phyloP scores from a whole-genome alignment of 2,888 invertebrate genomes.

The Sesia bembeciformis region DNA sequence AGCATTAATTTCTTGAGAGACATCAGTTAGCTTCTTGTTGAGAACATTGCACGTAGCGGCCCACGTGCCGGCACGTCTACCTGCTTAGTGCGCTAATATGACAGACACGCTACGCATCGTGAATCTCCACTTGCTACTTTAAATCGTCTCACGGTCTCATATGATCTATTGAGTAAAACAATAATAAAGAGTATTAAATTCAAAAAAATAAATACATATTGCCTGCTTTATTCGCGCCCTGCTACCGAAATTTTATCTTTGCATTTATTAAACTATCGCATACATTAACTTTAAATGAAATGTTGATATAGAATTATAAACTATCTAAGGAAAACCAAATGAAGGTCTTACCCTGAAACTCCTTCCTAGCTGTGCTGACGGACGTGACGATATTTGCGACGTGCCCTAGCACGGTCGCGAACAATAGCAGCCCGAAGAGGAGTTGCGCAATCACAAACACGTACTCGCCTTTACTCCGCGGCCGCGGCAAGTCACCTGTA shows the following conservation, averaged over 20 bases:
- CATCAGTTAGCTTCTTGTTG: neutral
- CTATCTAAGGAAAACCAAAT: neutral
- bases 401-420: constrained; percentile 97
- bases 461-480: constrained; percentile 95
- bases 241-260: too few relatives aligned
- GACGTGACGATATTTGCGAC: constrained; percentile 99
- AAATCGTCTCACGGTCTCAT: too few relatives aligned
- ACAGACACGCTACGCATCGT: neutral
- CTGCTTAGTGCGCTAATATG: constrained; percentile 37
- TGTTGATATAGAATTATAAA: too few relatives aligned
- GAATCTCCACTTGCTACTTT: too few relatives aligned
- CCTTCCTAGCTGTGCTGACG: constrained; percentile 96
- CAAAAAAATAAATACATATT: too few relatives aligned
- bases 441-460: constrained; percentile 96
- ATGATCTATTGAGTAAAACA: too few relatives aligned
- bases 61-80: constrained; percentile 41
- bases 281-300: too few relatives aligned
- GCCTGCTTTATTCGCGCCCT: too few relatives aligned
- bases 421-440: constrained; percentile 93
- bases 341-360: constrained; percentile 89
- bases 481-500: constrained; percentile 86
- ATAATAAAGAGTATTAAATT: too few relatives aligned
- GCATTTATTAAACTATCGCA: too few relatives aligned
- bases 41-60: constrained; percentile 9
- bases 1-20: neutral